A percentile compares a stretch with the other conserved stretches of the same genome.
These are phyloP conservation scores for Drosophila quadrilineata DNA, from an alignment of 1,140 invertebrate genomes.

Conservation along the genomic window DNA sequence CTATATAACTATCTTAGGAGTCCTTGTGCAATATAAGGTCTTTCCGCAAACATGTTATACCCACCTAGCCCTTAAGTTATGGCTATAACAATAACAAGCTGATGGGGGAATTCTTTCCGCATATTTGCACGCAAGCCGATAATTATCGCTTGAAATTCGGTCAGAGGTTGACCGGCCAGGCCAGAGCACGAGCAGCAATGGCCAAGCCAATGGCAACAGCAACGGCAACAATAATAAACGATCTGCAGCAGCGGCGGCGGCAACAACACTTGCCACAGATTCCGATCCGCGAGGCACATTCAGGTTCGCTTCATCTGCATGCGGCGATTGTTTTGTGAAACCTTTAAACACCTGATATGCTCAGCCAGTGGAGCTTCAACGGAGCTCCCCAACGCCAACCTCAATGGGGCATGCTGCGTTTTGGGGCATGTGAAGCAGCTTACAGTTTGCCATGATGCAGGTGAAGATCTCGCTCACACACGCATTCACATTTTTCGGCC, in stretches of 20 bases:
- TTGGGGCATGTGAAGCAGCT: constrained; percentile 27
- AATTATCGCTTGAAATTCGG: constrained; percentile 75
- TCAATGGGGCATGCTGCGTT: neutral
- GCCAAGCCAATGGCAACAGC: neutral
- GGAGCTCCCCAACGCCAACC: too few species aligned
- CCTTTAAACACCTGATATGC: constrained; percentile 68
- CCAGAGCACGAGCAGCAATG: neutral
- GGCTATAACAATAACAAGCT: constrained; percentile 23
- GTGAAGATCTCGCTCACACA: too few species aligned
- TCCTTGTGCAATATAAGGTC: too few species aligned
- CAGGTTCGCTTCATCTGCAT: constrained; percentile 57
- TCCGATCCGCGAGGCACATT: constrained; percentile 20
- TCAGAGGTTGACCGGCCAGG: constrained; percentile 63
- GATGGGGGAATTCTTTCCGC: constrained; percentile 54
- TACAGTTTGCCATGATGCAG: constrained; percentile 6
- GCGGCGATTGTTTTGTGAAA: constrained; percentile 46
- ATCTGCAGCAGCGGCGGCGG: neutral
- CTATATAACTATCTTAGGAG: too few species aligned
- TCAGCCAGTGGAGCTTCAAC: too few species aligned
- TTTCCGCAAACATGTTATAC: too few species aligned
- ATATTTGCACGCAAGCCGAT: constrained; percentile 75
- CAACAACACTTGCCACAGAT: constrained; percentile 15
- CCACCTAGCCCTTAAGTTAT: too few species aligned
- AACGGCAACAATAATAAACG: neutral
- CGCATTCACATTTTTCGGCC: constrained; percentile 48